Base-by-base conservation (phyloP, 2,888 invertebrate genomes). In the Phania funesta region DNA sequence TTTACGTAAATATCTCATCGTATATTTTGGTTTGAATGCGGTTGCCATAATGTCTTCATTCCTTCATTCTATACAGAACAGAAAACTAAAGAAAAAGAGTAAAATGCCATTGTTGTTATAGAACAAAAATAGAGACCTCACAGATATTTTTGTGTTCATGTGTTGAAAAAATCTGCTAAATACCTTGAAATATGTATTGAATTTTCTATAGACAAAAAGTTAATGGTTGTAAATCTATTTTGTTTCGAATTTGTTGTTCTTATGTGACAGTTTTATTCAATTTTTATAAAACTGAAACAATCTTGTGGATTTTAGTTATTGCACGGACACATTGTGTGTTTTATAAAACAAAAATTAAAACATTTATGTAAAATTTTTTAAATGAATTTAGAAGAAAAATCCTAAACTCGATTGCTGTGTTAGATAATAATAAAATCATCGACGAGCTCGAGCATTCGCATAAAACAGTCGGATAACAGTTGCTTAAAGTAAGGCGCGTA, bases 1-100 rank as follows among this genome's bases (percentile, higher is more conserved):
- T 82, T 56, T 77, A 83, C 26, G 38, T 46, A 38, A 32, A 58
- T 6, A 29, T 84, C 71, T 85, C 54, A 84, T 86, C 83, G 84
- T 84, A 85, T 86, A 85, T 87, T 88, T 89, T 89, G 88, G 89
- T 88, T 89, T 87, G 85, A 86, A 85, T 90, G 88, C 87, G 90
- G 90, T 89, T 90, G 90, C 88, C 89, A 89, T 88, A 89, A 86
- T 87, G 85, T 87, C 87, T 83, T 78, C 77, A 35, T 64, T 54
- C 62, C 32, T 74, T 52, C 11, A 20, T 52, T 54, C 5, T 44
- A 16, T 62, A 48, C 22, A 3, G 58, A 13, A 64, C n/a, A 65
- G 4, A 18, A 26, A 50, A 35, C 4, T n/a, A 32, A 29, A n/a
- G 18, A 29, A 80, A 67, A 73, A 68, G 73, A 78, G 78, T 78